Conservation (phyloP, 2,888 invertebrate species). For the Eilema griseolum region DNA sequence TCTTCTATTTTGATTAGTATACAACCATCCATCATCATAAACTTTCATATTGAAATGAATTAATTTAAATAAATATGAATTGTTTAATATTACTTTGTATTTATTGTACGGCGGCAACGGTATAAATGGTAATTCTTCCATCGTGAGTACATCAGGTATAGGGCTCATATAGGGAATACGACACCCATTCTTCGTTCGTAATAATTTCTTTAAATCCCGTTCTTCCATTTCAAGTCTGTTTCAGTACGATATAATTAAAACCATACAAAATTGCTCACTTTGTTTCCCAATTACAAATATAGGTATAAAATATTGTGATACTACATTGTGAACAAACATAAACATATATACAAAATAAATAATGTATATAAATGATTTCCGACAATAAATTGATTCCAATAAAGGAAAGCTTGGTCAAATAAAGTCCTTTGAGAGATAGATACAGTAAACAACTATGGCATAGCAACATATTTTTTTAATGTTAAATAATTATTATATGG, state of each 20-base stretch:
- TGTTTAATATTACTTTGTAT: constrained; percentile 70
- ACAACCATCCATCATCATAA: too few species aligned
- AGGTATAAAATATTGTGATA: not conserved
- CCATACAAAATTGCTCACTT: not conserved
- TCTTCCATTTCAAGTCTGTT: constrained; percentile 56
- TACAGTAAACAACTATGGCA: not conserved
- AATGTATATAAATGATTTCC: not conserved
- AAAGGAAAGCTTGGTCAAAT: not conserved
- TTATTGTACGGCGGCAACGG: constrained; percentile 79
- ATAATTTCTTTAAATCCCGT: constrained; percentile 75
- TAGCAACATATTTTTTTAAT: not conserved
- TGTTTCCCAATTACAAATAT: not conserved
- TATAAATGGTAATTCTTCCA: constrained; percentile 76
- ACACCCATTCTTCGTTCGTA: constrained; percentile 81
- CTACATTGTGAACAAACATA: not conserved
- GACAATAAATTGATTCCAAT: not conserved
- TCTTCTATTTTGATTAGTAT: too few species aligned
- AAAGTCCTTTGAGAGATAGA: not conserved
- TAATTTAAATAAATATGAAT: not conserved
- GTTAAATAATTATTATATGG: not conserved
- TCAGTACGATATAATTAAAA: not conserved
- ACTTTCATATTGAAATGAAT: too few species aligned
- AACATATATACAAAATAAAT: constrained; percentile 4
- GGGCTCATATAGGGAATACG: constrained; percentile 75
- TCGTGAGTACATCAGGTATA: constrained; percentile 72